These are phyloP conservation scores for Geopemphigus sp. DNA, from an alignment of 1,140 invertebrate species.

Conservation along the genomic window DNA sequence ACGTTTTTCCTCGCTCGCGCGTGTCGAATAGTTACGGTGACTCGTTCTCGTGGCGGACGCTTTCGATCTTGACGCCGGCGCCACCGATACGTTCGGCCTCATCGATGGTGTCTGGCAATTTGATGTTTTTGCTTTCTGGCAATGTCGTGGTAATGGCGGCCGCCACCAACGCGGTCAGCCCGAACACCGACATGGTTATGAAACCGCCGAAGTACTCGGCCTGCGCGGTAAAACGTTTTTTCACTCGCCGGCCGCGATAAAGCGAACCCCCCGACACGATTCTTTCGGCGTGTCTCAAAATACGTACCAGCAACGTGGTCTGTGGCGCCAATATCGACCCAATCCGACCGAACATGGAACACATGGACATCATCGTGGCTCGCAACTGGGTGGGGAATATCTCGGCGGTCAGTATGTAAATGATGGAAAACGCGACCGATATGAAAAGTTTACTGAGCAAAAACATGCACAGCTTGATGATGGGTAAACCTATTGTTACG, in stretches of 20 bases:
- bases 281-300: no score
- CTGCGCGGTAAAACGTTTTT: no score
- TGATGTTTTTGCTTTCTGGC: conserved; percentile 68
- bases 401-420: conserved; percentile 71
- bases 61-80: background rate
- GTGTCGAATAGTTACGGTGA: no score
- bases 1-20: no score
- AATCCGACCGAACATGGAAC: conserved; percentile 70
- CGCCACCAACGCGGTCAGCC: conserved; percentile 62
- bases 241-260: no score
- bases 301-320: conserved; percentile 64
- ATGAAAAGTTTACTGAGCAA: conserved; percentile 73
- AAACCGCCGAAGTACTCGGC: conserved; percentile 26
- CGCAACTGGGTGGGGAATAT: conserved; percentile 69
- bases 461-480: conserved; percentile 57
- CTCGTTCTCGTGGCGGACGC: background rate
- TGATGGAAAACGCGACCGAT: conserved; percentile 67
- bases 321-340: conserved; percentile 69
- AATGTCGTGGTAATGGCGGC: conserved; percentile 64
- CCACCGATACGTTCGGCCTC: conserved; percentile 64
- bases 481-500: conserved; percentile 27
- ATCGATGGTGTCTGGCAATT: conserved; percentile 67
- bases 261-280: no score
- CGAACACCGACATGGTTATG: conserved; percentile 64
- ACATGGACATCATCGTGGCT: conserved; percentile 64